Evolutionary conservation across 2,797 vertebrate genomes (phyloP).

Genomic region (Cossypha caffra): DNA sequence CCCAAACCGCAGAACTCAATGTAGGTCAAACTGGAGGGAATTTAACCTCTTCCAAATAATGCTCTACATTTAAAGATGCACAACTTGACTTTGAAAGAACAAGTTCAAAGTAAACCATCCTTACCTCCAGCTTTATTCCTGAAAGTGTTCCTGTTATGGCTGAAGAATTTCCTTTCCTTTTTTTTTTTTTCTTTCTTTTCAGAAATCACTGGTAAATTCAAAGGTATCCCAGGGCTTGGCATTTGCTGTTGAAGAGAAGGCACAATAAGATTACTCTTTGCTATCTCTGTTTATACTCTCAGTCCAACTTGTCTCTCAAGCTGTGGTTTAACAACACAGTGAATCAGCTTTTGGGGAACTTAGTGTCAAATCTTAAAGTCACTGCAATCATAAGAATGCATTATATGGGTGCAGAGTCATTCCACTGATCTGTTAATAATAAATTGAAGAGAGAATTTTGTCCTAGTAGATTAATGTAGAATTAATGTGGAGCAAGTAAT

Average conservation of each 20-base stretch:
- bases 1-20: background rate
- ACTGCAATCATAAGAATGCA: background rate
- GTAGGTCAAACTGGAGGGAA: background rate
- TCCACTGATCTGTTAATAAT: background rate
- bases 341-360: background rate
- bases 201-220: background rate
- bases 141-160: constrained; percentile 3
- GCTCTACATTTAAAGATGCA: background rate
- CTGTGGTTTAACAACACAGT: background rate
- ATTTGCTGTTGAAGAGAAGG: background rate
- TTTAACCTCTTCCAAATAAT: background rate
- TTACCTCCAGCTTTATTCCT: background rate
- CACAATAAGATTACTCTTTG: background rate
- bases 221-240: background rate
- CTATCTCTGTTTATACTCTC: background rate
- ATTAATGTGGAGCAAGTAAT: background rate
- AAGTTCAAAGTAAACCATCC: background rate
- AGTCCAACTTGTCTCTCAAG: background rate
- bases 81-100: background rate
- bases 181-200: background rate
- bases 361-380: background rate
- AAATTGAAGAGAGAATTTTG: background rate
- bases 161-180: background rate
- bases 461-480: background rate
- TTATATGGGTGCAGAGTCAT: background rate